A percentile compares a stretch with the other conserved stretches of the same genome.
phyloP scores from a whole-genome alignment of 2,113 vertebrate species.

The Atlantisia rogersi region DNA sequence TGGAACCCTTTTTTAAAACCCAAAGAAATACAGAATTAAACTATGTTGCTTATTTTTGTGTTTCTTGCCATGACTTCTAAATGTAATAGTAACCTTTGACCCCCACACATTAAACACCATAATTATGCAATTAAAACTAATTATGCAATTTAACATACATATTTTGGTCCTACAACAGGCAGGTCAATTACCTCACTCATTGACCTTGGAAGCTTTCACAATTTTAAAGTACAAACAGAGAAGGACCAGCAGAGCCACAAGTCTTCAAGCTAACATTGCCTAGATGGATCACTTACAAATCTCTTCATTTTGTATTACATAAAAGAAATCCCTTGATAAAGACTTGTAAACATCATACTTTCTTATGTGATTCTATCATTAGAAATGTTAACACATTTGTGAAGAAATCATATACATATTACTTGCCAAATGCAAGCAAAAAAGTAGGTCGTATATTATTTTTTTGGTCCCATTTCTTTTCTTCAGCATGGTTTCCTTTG shows the following conservation, averaged over 20 bases:
- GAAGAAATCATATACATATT: not conserved
- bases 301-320: not conserved
- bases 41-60: conserved; percentile 70
- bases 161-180: conserved; percentile 81
- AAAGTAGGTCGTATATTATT: not conserved
- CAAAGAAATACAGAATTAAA: conserved; percentile 70
- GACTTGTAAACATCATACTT: not conserved
- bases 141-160: conserved; percentile 92
- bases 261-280: not conserved
- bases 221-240: conserved; percentile 80
- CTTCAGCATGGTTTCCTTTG: not conserved
- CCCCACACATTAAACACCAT: conserved; percentile 87
- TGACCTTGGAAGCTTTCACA: conserved; percentile 89
- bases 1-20: conserved; percentile 63
- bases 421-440: not conserved
- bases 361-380: not conserved
- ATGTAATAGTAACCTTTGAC: conserved; percentile 91
- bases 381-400: not conserved
- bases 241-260: conserved; percentile 57
- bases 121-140: conserved; percentile 98
- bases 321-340: not conserved
- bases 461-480: not conserved
- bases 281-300: not conserved
- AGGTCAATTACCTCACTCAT: conserved; percentile 89
- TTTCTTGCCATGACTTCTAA: conserved; percentile 76